Conservation (phyloP, 1,140 invertebrate genomes). For the Aethina tumida region DNA sequence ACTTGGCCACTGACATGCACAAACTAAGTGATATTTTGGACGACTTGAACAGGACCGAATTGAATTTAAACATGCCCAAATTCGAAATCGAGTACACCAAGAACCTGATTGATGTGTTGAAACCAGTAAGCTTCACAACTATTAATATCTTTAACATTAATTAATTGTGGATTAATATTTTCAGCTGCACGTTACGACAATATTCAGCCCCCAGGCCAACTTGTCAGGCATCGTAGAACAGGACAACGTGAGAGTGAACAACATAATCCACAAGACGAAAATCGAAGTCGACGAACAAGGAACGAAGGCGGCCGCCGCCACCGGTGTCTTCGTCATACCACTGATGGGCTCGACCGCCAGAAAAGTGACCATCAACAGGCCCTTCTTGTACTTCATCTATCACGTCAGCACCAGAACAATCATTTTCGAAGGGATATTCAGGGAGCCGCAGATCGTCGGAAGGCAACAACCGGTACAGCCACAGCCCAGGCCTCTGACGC, state of each 20-base stretch:
- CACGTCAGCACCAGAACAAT: constrained; percentile 47
- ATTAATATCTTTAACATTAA: constrained; percentile 10
- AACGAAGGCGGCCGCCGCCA: constrained; percentile 57
- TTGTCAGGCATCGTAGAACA: constrained; percentile 47
- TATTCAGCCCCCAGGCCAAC: constrained; percentile 51
- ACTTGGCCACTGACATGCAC: constrained; percentile 46
- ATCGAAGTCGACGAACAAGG: constrained; percentile 63
- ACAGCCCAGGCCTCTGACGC: no score
- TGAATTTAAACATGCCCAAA: constrained; percentile 50
- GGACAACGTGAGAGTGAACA: constrained; percentile 41
- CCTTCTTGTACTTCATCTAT: constrained; percentile 62
- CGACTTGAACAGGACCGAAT: constrained; percentile 39
- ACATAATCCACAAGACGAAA: constrained; percentile 57
- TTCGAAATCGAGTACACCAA: constrained; percentile 52
- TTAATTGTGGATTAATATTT: constrained; percentile 20
- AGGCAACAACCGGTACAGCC: no score
- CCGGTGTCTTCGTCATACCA: constrained; percentile 48
- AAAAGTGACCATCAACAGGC: constrained; percentile 50
- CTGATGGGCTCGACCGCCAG: constrained; percentile 43
- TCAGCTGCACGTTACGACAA: constrained; percentile 49
- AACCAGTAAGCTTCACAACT: constrained; percentile 40
- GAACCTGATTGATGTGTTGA: constrained; percentile 44
- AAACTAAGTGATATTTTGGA: constrained; percentile 41
- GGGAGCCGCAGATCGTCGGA: no score
- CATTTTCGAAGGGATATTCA: constrained; percentile 57